Evolutionary conservation across 2,888 invertebrate genomes (phyloP).

Genomic region (Neuroscelio doddi): DNA sequence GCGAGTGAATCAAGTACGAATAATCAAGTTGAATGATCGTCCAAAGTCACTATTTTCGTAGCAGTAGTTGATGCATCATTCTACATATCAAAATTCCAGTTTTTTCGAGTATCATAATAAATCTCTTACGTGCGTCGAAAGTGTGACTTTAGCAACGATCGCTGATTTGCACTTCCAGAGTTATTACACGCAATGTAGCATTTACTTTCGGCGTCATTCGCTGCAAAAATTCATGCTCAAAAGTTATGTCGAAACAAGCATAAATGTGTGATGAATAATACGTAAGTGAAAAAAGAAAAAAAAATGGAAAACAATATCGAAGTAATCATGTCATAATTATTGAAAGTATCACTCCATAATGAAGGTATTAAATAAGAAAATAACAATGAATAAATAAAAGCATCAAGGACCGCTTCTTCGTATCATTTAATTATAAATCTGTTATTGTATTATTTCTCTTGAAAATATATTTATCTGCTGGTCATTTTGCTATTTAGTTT

Average conservation of each 20-base stretch:
- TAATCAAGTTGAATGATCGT: not conserved
- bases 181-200: constrained; percentile 27
- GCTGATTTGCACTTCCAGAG: constrained; percentile 12
- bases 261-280: constrained; percentile 32
- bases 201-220: constrained; percentile 38
- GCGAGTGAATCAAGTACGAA: not conserved
- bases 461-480: too few relatives aligned
- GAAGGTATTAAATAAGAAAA: constrained; percentile 22
- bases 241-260: constrained; percentile 42
- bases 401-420: constrained; percentile 42
- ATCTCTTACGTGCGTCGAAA: not conserved
- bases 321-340: constrained; percentile 14
- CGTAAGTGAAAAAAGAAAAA: constrained; percentile 4
- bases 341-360: constrained; percentile 14
- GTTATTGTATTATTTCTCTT: too few relatives aligned
- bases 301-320: constrained; percentile 18
- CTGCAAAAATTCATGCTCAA: constrained; percentile 49
- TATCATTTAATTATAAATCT: too few relatives aligned
- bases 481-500: constrained; percentile 14
- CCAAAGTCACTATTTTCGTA: constrained; percentile 1
- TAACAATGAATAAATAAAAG: constrained; percentile 18
- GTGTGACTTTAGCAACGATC: not conserved
- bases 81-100: not conserved
- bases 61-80: not conserved
- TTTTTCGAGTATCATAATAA: not conserved